phyloP scores from a whole-genome alignment of 2,797 vertebrate genomes.

The Cynopterus sphinx region DNA sequence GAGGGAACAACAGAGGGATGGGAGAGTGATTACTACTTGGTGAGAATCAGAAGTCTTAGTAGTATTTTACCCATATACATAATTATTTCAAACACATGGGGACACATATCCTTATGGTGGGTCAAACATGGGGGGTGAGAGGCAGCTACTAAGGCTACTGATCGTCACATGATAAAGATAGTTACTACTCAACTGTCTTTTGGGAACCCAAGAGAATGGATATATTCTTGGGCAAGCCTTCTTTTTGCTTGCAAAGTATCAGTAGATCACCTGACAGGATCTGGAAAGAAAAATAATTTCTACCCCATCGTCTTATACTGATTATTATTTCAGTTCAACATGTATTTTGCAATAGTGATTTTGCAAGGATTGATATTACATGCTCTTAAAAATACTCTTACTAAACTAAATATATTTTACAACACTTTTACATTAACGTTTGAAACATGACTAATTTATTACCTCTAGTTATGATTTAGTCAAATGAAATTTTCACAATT shows the following conservation, averaged over 20 bases:
- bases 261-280: neutral
- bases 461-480: slow-evolving; percentile 13
- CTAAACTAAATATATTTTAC: neutral
- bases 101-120: neutral
- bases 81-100: neutral
- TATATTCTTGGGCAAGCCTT: neutral
- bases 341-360: slow-evolving; percentile 17
- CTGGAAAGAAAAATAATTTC: slow-evolving; percentile 16
- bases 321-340: slow-evolving; percentile 41
- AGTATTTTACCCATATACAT: neutral
- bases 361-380: neutral
- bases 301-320: neutral
- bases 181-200: neutral
- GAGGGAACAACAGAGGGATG: neutral
- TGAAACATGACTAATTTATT: slow-evolving; percentile 21
- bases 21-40: neutral
- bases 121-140: neutral
- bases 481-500: slow-evolving; percentile 28
- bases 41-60: neutral
- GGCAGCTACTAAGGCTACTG: neutral
- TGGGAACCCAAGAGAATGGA: neutral
- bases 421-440: slow-evolving; percentile 13
- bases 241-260: neutral
- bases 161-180: neutral
- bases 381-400: neutral